These are phyloP conservation scores for Sialia sialis DNA, from an alignment of 2,113 vertebrate species.

Conservation along the genomic window DNA sequence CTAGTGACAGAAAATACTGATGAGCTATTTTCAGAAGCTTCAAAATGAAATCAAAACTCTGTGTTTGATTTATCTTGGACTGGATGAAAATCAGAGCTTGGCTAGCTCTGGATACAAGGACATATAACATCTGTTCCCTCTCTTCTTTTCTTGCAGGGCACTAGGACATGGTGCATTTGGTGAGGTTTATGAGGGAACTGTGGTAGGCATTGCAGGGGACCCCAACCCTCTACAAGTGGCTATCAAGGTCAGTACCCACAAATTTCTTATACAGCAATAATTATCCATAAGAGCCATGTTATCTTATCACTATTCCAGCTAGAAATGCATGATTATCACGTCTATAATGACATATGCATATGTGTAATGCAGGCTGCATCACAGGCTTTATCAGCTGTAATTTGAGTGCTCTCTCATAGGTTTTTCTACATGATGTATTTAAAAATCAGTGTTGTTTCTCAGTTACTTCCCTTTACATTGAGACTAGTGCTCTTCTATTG, in stretches of 20 bases:
- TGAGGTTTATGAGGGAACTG: slow-evolving; percentile 88
- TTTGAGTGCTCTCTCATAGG: not conserved
- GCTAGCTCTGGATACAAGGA: not conserved
- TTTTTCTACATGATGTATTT: not conserved
- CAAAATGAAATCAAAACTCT: not conserved
- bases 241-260: slow-evolving; percentile 82
- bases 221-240: slow-evolving; percentile 85
- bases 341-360: not conserved
- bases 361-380: not conserved
- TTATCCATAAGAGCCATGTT: not conserved
- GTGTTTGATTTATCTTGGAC: not conserved
- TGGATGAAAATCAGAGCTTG: not conserved
- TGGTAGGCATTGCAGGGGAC: slow-evolving; percentile 83
- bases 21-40: not conserved
- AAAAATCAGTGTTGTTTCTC: not conserved
- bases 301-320: not conserved
- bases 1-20: not conserved
- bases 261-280: not conserved
- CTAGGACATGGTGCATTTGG: slow-evolving; percentile 91
- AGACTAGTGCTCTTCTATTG: not conserved
- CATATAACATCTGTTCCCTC: not conserved
- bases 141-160: slow-evolving; percentile 70
- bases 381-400: not conserved
- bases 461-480: not conserved
- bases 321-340: accelerated